Base-by-base conservation (phyloP, 2,113 vertebrate genomes). In the Sinocyclocheilus anshuiensis region DNA sequence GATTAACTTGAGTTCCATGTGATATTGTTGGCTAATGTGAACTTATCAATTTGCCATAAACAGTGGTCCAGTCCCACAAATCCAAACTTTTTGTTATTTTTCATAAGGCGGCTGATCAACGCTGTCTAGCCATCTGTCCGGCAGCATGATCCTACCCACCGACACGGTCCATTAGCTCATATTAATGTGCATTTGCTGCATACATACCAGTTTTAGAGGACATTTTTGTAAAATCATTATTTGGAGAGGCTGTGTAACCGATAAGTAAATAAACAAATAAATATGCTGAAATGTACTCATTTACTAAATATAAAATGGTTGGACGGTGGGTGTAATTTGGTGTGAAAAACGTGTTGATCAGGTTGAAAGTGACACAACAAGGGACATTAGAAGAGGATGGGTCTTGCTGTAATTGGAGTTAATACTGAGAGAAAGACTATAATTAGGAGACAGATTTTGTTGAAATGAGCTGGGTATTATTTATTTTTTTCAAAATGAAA, bases 371-470 rank as follows among this genome's bases (percentile, higher is more conserved):
- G 42, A 86, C 84, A 79, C 76, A 45, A 67, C 33, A 72, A 33
- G 74, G 42, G 72, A 63, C 22, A 57, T 63, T 84, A 36, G 39
- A 84, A 84, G 36, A 77, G 84, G 77, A 86, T 77, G 53, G 81
- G 80, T 81, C 61, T 36, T 74, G 67, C 50, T 74, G 50, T 81
- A 59, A 86, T 42, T 86, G 77, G 77, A 72, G 50, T 48, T 45
- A 57, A 86, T 42, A 48, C 72, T 48, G 39, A 59, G 18, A 75
- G 67, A 84, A 53, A 48, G 15, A 75, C 55, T 84, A 48, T 77
- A 77, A 72, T 85, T 78, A 78, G 59, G 61, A 85, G 26, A 69
- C 42, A 39, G 16, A 48, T 48, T 48, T 48, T 48, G 45, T 48
- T 48, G 45, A 48, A 48, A 48, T 48, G 45, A 48, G 45, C 42